These are phyloP conservation scores for Patella caerulea DNA, from an alignment of 2,888 invertebrate species.

Conservation along the genomic window DNA sequence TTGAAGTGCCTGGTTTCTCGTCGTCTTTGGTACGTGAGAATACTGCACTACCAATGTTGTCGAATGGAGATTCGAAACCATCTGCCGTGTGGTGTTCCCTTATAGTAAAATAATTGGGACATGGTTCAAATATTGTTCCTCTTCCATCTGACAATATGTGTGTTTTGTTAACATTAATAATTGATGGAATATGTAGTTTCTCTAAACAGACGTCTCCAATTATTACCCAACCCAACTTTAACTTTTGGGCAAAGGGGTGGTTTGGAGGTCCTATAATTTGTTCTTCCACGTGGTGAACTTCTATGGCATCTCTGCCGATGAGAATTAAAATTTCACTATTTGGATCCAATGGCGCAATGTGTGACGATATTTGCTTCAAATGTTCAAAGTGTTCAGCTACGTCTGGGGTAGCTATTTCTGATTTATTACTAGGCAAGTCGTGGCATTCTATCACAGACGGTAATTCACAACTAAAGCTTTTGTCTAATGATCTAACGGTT, in stretches of 20 bases:
- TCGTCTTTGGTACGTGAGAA: slow-evolving; percentile 27
- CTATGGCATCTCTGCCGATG: too few relatives aligned
- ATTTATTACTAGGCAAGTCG: slow-evolving; percentile 18
- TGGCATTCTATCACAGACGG: slow-evolving; percentile 25
- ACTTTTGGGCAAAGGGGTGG: too few relatives aligned
- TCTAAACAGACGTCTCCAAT: too few relatives aligned
- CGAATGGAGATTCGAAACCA: neutral
- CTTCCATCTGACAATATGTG: slow-evolving; percentile 13
- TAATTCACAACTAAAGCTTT: neutral
- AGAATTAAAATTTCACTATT: too few relatives aligned
- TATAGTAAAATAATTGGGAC: slow-evolving; percentile 17
- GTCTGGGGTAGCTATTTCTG: slow-evolving; percentile 28
- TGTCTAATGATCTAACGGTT: slow-evolving; percentile 17
- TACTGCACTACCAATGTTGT: slow-evolving; percentile 6
- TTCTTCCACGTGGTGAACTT: too few relatives aligned
- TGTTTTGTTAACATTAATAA: slow-evolving; percentile 22
- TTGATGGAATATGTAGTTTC: slow-evolving; percentile 24
- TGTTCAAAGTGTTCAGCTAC: slow-evolving; percentile 17
- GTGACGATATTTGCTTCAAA: slow-evolving; percentile 15
- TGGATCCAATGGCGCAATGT: too few relatives aligned
- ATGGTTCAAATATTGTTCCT: slow-evolving; percentile 13
- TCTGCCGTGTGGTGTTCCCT: neutral
- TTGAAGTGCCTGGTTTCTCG: slow-evolving; percentile 22
- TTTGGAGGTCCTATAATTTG: too few relatives aligned
- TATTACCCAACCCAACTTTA: too few relatives aligned